Base-by-base conservation (phyloP, 2,888 invertebrate genomes). In the Pseudococcus viburni region DNA sequence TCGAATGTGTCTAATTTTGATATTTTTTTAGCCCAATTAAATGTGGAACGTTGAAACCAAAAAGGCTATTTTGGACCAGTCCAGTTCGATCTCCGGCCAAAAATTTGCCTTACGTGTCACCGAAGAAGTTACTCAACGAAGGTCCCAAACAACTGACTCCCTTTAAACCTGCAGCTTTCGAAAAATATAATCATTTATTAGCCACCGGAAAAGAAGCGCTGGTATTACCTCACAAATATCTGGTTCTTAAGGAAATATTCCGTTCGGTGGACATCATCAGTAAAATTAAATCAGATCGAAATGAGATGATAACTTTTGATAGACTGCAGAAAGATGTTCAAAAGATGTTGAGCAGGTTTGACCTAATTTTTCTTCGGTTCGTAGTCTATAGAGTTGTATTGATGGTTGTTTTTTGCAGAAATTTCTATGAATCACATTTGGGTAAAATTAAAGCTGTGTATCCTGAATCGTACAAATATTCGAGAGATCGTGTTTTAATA, bases 281-380 rank as follows among this genome's bases (percentile, higher is more conserved):
- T 6, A 90, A 97, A 89, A 95, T 98, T 93, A 93, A 98, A 89
- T 95, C 94, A 91, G 98, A 98, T 91, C 94, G 98, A 88, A 95
- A 95, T 91, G 98, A 98, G 92, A 94, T 94, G 87, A 95, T 98
- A 89, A 97, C 97, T 1, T 97, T 97, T 91, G 93, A 94, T 89
- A 98, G 98, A 92, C 92, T 98, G 0, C 96, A 96, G 91, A 94
- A 96, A 11, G 96, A 96, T 0, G 96, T 98, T 0, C 97, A 98
- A 92, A 95, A 97, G 91, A 95, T 98, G 94, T 92, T 96, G 19
- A 95, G 96, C 90, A 91, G 91, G 91, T 91, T 90, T 90, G 89
- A 64, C 1, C 19, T 11, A 19, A 6, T 26, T 9, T 22, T 22
- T 64, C 22, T 64, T 64, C 15, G 19, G 0, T 11, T 15, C n/a